A percentile compares a stretch with the other conserved stretches of the same genome.
These are phyloP conservation scores for Dromiciops gliroides DNA, from an alignment of 2,113 vertebrate genomes.

Conservation along the genomic window DNA sequence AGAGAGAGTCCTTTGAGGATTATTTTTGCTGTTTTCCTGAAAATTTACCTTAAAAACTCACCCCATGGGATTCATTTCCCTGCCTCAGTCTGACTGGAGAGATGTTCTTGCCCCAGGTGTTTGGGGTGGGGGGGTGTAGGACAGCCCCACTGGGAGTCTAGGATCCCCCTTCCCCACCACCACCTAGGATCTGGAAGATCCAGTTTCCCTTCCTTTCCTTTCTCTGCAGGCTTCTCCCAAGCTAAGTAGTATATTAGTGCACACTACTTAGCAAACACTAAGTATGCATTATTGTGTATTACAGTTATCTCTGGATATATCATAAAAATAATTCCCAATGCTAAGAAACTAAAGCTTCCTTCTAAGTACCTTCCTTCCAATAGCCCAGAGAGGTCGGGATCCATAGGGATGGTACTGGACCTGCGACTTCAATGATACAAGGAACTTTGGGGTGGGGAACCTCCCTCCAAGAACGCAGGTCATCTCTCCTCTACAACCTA, in stretches of 20 bases:
- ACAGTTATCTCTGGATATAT: background rate
- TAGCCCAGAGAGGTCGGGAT: background rate
- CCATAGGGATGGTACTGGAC: background rate
- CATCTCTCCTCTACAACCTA: background rate
- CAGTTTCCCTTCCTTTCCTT: background rate
- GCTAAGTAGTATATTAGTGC: background rate
- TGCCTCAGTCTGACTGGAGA: constrained; percentile 25
- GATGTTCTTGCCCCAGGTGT: constrained; percentile 51
- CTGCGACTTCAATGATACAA: background rate
- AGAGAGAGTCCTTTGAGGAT: constrained; percentile 85
- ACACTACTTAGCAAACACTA: background rate
- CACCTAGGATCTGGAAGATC: background rate
- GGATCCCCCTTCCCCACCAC: background rate
- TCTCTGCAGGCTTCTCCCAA: background rate
- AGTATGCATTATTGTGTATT: background rate
- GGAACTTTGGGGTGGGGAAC: background rate
- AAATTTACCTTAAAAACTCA: constrained; percentile 64
- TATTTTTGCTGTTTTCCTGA: constrained; percentile 74
- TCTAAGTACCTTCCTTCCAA: background rate
- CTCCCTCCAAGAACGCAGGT: background rate
- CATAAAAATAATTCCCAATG: background rate
- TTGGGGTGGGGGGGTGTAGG: background rate
- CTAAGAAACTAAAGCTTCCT: background rate
- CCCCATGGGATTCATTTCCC: background rate
- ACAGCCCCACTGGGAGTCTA: background rate